Evolutionary conservation across 2,797 vertebrate species (phyloP).

Genomic region (Limosa lapponica): DNA sequence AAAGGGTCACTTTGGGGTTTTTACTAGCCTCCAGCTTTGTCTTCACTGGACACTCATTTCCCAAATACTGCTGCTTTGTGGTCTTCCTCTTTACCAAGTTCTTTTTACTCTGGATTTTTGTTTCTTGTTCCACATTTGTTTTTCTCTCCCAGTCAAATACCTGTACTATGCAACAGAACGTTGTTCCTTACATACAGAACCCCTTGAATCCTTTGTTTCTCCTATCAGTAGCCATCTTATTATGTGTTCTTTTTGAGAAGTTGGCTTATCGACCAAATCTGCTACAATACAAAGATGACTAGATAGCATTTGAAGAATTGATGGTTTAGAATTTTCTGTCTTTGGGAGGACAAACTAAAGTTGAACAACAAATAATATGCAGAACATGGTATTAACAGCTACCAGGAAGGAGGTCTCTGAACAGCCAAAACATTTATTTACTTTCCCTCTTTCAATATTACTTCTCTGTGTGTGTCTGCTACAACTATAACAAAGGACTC

Average conservation of each 20-base stretch:
- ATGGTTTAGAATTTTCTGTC: background rate
- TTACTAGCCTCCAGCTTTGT: background rate
- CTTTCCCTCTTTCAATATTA: background rate
- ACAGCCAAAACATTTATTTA: background rate
- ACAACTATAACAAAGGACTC: background rate
- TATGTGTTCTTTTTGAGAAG: no score
- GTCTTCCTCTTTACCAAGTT: background rate
- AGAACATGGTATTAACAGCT: background rate
- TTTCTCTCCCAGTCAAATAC: background rate
- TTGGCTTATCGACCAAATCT: no score
- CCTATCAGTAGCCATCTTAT: background rate
- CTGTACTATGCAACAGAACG: accelerated
- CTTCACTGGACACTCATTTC: background rate
- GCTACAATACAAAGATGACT: accelerated
- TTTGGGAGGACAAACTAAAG: background rate
- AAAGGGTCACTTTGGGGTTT: background rate
- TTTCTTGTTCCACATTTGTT: background rate
- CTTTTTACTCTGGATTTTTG: background rate
- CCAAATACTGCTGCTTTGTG: background rate
- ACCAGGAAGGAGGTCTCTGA: background rate
- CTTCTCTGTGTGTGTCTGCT: background rate
- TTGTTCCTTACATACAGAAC: no score
- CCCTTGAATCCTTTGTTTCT: no score
- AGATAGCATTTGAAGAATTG: accelerated
- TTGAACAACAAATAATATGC: background rate